phyloP scores from a whole-genome alignment of 2,888 invertebrate species.

The Scelioninae gen. 2 region DNA sequence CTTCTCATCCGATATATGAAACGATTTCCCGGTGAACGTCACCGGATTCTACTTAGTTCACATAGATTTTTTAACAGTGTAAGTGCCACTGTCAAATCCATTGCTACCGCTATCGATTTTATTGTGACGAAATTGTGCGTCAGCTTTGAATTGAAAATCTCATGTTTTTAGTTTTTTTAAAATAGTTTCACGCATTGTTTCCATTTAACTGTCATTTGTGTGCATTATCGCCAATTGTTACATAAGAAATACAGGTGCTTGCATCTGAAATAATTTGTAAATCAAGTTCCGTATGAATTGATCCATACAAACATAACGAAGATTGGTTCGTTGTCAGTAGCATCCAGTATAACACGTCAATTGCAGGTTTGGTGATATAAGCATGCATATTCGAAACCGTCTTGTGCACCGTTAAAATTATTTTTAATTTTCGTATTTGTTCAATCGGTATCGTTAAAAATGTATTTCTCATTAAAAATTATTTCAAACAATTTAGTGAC shows the following conservation, averaged over 20 bases:
- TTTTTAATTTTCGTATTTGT: too few relatives aligned
- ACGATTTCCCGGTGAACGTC: too few relatives aligned
- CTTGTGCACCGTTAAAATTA: too few relatives aligned
- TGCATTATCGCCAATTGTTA: constrained; percentile 21
- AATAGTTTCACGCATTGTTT: constrained; percentile 1
- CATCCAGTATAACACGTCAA: constrained; percentile 49
- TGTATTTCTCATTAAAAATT: too few relatives aligned
- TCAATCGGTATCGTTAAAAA: too few relatives aligned
- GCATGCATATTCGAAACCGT: too few relatives aligned
- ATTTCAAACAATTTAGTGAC: too few relatives aligned
- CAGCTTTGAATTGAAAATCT: background rate
- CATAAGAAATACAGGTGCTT: constrained; percentile 25
- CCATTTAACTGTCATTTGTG: constrained; percentile 8
- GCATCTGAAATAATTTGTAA: constrained; percentile 46
- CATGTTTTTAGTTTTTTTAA: background rate
- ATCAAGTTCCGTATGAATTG: constrained; percentile 39
- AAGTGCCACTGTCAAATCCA: too few relatives aligned
- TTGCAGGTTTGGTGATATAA: constrained; percentile 49
- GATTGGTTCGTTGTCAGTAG: constrained; percentile 45
- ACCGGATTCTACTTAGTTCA: too few relatives aligned
- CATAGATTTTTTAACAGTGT: too few relatives aligned
- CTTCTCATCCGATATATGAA: too few relatives aligned
- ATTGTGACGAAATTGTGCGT: background rate
- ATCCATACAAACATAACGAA: constrained; percentile 37
- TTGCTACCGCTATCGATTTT: background rate